phyloP scores from a whole-genome alignment of 2,113 vertebrate genomes.

The Rattus norvegicus region GRCr8 NC_086021.1:37349001-37349500 shows the following conservation, averaged over 20 bases:
- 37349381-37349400: too few species aligned
- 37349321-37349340: too few species aligned
- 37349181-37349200: not conserved
- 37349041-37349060: not conserved
- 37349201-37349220: not conserved
- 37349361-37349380: too few species aligned
- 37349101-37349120: not conserved
- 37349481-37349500: too few species aligned
- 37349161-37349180: not conserved
- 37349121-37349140: not conserved
- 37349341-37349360: too few species aligned
- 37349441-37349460: too few species aligned
- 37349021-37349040: too few species aligned
- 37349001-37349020: not conserved
- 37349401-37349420: too few species aligned
- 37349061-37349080: not conserved
- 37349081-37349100: not conserved
- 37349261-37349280: not conserved
- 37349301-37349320: too few species aligned
- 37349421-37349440: too few species aligned
- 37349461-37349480: too few species aligned
- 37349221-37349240: constrained; percentile 28
- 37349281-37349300: not conserved
- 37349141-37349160: not conserved
- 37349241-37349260: not conserved